A percentile compares a stretch with the other conserved stretches of the same genome.
These are phyloP conservation scores for Lindbergichthys nudifrons DNA, from an alignment of 2,797 vertebrate species.

Conservation along the genomic window DNA sequence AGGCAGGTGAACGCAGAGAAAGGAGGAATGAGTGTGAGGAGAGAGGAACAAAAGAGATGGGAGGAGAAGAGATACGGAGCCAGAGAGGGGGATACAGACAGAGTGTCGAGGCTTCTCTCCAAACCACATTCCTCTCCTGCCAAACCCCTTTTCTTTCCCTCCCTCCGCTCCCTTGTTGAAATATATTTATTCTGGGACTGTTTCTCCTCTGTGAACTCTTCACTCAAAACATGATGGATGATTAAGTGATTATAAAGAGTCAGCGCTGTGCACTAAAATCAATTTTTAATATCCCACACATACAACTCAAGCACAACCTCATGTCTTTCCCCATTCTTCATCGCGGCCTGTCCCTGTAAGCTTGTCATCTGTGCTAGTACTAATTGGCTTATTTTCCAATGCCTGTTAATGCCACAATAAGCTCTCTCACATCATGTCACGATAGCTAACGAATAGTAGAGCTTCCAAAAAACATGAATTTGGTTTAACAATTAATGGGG, in stretches of 20 bases:
- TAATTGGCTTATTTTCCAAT: slow-evolving; percentile 24
- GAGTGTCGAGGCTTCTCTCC: slow-evolving; percentile 48
- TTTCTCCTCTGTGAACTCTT: slow-evolving; percentile 64
- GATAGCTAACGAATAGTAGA: background rate
- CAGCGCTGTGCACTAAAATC: slow-evolving; percentile 45
- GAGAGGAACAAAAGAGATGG: slow-evolving; percentile 35
- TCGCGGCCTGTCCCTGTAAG: slow-evolving; percentile 8
- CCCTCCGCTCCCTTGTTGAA: slow-evolving; percentile 33
- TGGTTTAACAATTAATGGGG: background rate
- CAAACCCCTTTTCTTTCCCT: slow-evolving; percentile 50
- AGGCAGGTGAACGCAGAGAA: slow-evolving; percentile 44
- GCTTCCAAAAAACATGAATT: background rate
- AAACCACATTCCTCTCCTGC: slow-evolving; percentile 65
- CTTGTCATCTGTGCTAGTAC: background rate
- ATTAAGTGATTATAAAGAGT: slow-evolving; percentile 43
- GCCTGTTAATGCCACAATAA: slow-evolving; percentile 9
- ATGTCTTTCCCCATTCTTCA: slow-evolving; percentile 13
- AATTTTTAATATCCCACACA: slow-evolving; percentile 45
- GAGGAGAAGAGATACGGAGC: slow-evolving; percentile 18
- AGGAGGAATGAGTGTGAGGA: slow-evolving; percentile 11
- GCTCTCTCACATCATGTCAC: slow-evolving; percentile 3
- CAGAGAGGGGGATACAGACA: slow-evolving; percentile 4
- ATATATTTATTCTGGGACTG: slow-evolving; percentile 55
- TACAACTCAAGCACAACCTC: slow-evolving; percentile 32
- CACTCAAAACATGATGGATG: slow-evolving; percentile 66